Evolutionary conservation across 2,797 vertebrate species (phyloP).

Genomic region (Propithecus deckenii): DNA sequence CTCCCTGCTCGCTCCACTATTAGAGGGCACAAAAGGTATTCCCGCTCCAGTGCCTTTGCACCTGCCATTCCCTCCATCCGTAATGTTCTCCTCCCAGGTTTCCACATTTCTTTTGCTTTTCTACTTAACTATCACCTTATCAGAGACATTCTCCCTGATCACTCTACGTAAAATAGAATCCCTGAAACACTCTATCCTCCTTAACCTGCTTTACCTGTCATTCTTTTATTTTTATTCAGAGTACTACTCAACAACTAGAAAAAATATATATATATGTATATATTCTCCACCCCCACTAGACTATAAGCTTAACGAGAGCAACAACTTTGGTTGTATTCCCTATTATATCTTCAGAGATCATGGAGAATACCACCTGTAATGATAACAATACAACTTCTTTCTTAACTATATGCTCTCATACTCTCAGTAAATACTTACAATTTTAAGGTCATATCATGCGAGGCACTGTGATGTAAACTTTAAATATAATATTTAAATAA

Average conservation of each 20-base stretch:
- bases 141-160: neutral
- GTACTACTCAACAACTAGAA: neutral
- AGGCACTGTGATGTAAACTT: neutral
- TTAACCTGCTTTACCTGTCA: neutral
- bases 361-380: neutral
- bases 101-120: neutral
- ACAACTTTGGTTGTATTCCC: neutral
- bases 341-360: neutral
- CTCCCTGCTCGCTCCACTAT: neutral
- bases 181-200: neutral
- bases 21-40: neutral
- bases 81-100: neutral
- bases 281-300: neutral
- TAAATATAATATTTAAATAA: conserved; percentile 23
- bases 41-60: neutral
- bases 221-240: neutral
- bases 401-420: neutral
- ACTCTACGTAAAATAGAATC: neutral
- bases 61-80: neutral
- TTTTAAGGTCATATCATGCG: neutral
- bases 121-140: neutral
- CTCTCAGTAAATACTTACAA: neutral
- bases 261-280: neutral
- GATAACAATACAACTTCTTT: neutral
- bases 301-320: neutral